A percentile compares a stretch with the other conserved stretches of the same genome.
Conservation (phyloP, 2,113 vertebrate genomes). For the Nanorana parkeri region DNA sequence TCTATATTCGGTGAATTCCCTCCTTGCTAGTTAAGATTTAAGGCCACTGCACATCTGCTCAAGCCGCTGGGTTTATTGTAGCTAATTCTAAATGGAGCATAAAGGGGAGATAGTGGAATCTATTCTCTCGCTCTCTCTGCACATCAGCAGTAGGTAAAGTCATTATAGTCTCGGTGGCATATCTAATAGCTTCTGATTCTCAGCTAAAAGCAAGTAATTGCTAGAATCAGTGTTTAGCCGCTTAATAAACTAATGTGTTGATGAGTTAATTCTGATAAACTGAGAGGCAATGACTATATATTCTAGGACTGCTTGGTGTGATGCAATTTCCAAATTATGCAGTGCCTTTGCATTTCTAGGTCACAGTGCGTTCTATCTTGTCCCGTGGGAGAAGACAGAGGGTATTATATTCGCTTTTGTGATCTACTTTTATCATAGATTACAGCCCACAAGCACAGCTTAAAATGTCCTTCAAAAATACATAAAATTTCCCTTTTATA, state of each 20-base stretch:
- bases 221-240: slow-evolving; percentile 34
- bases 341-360: slow-evolving; percentile 62
- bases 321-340: slow-evolving; percentile 60
- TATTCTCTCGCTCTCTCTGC: slow-evolving; percentile 14
- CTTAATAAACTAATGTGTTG: slow-evolving; percentile 61
- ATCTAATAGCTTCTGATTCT: slow-evolving; percentile 56
- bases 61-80: slow-evolving; percentile 20
- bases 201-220: slow-evolving; percentile 58
- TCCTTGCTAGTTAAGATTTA: slow-evolving; percentile 36
- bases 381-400: slow-evolving; percentile 57
- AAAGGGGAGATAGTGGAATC: slow-evolving; percentile 37
- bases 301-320: slow-evolving; percentile 61
- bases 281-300: slow-evolving; percentile 61
- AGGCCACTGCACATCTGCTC: slow-evolving; percentile 20
- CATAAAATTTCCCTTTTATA: slow-evolving; percentile 23
- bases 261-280: slow-evolving; percentile 65
- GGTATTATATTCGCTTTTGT: slow-evolving; percentile 53
- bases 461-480: slow-evolving; percentile 20
- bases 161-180: slow-evolving; percentile 53
- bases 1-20: slow-evolving; percentile 20
- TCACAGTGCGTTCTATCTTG: slow-evolving; percentile 54
- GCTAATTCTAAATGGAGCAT: slow-evolving; percentile 55
- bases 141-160: slow-evolving; percentile 29
- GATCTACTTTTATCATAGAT: slow-evolving; percentile 38
- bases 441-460: slow-evolving; percentile 4